Base-by-base conservation (phyloP, 2,888 invertebrate species). In the Brachyptera putata region DNA sequence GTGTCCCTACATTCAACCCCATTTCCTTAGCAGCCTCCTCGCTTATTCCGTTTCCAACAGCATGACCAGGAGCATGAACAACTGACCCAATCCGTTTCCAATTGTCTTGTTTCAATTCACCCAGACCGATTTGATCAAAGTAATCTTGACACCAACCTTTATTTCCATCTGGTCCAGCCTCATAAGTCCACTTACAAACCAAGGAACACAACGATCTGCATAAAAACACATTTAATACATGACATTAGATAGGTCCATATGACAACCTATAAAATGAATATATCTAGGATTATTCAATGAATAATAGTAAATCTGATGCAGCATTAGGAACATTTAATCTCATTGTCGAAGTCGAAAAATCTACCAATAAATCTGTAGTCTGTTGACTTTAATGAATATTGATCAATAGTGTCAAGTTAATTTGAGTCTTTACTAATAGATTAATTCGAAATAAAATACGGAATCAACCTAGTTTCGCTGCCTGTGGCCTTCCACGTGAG, bases 131-230 rank as follows among this genome's bases (percentile, higher is more conserved):
- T 69, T 80, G 72, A 18, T 77, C 70, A 37, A 95, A 84, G 72
- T 87, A 95, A 46, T 82, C 80, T 39, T 75, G 70, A 70, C 84
- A 86, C 95, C 96, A 97, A 7, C 81, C 79, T 41, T 69, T 68
- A 61, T 74, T 75, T 0, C 77, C 80, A 63, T 80, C 79, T 60
- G 76, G 76, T 64, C 81, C 78, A 65, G 86, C 87, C 74, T 86
- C 86, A 72, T 87, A 95, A 66, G 90, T 90, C 95, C 96, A 96
- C 76, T 97, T 97, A 72, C 96, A 96, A 2, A 91, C 91, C 59
- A 94, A 79, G 3, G 95, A 94, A 74, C 96, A 97, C 13, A 94
- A 75, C 0, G 96, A 97, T 70, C 95, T 87, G 64, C 59, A 72
- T 73, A 65, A n/a, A n/a, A n/a, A n/a, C n/a, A n/a, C n/a, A n/a